A percentile compares a stretch with the other conserved stretches of the same genome.
Evolutionary conservation across 1,140 invertebrate genomes (phyloP).

Genomic region (Drosophila lacteicornis): DNA sequence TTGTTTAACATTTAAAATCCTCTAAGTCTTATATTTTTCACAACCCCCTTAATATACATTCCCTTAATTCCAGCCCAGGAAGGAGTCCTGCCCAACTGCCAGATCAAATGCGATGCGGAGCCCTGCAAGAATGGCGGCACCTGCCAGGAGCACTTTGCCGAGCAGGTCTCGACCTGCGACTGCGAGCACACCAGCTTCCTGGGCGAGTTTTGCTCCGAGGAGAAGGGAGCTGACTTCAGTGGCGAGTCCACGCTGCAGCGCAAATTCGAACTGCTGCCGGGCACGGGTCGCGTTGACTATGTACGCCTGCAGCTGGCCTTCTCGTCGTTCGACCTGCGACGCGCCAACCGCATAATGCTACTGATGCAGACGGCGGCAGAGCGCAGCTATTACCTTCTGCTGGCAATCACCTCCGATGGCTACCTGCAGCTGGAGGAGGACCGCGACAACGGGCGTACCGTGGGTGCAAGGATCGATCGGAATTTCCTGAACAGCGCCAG

Average conservation of each 20-base stretch:
- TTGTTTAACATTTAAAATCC: too few relatives aligned
- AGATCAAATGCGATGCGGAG: constrained; percentile 94
- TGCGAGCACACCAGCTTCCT: constrained; percentile 95
- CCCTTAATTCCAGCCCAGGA: constrained; percentile 62
- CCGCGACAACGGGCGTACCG: constrained; percentile 89
- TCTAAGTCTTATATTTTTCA: background rate
- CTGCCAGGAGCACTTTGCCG: constrained; percentile 95
- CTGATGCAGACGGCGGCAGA: constrained; percentile 93
- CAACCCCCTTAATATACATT: background rate
- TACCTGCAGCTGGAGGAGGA: constrained; percentile 94
- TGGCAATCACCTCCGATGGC: constrained; percentile 92
- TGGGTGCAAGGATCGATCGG: constrained; percentile 89
- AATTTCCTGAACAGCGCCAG: constrained; percentile 92
- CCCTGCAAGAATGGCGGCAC: constrained; percentile 95
- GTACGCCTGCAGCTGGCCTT: constrained; percentile 93
- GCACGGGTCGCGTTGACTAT: constrained; percentile 87
- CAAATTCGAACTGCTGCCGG: constrained; percentile 88
- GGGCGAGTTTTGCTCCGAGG: constrained; percentile 90
- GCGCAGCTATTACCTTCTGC: constrained; percentile 92
- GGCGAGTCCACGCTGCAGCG: constrained; percentile 92
- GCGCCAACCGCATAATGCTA: constrained; percentile 91
- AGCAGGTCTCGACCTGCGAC: constrained; percentile 93
- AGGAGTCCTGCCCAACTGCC: constrained; percentile 92
- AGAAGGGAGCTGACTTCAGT: constrained; percentile 95
- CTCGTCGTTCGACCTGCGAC: constrained; percentile 91